Evolutionary conservation across 2,113 vertebrate genomes (phyloP).

Genomic region (Tupaia tana): DNA sequence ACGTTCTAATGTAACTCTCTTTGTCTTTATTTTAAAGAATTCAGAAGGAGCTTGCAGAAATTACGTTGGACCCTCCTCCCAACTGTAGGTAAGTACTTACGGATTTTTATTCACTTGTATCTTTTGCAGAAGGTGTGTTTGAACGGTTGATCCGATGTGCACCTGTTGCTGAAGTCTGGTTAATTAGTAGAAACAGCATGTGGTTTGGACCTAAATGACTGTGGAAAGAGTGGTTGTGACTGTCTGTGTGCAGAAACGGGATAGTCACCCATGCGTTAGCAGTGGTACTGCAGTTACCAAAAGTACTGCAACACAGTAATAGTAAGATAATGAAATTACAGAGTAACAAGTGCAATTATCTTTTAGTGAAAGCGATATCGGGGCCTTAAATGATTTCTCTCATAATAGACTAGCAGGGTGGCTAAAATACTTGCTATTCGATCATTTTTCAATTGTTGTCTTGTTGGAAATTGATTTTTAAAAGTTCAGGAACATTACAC

Average conservation of each 20-base stretch:
- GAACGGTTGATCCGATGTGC: background rate
- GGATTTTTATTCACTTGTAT: conserved; percentile 80
- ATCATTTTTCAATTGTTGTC: conserved; percentile 58
- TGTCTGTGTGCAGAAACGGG: conserved; percentile 30
- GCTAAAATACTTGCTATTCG: conserved; percentile 64
- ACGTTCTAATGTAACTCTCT: conserved; percentile 72
- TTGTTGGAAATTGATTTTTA: conserved; percentile 67
- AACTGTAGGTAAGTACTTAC: conserved; percentile 96
- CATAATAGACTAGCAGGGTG: conserved; percentile 62
- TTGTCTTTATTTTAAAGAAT: conserved; percentile 90
- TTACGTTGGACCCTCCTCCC: conserved; percentile 98
- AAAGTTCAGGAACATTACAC: background rate
- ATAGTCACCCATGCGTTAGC: conserved; percentile 12
- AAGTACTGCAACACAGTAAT: conserved; percentile 20
- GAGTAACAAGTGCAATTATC: conserved; percentile 25
- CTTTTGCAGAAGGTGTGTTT: conserved; percentile 13
- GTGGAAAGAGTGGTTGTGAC: background rate
- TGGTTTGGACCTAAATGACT: conserved; percentile 48
- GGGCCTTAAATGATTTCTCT: conserved; percentile 69
- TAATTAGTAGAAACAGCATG: conserved; percentile 1
- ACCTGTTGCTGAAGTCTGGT: background rate
- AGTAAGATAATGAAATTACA: conserved; percentile 31
- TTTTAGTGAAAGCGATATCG: conserved; percentile 56
- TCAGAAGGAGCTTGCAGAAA: conserved; percentile 99
- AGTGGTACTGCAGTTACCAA: background rate